Evolutionary conservation across 2,888 invertebrate genomes (phyloP), one percentile per base, ranked within the genome.

Genomic region (Cataglyphis rosenhaueri): DNA sequence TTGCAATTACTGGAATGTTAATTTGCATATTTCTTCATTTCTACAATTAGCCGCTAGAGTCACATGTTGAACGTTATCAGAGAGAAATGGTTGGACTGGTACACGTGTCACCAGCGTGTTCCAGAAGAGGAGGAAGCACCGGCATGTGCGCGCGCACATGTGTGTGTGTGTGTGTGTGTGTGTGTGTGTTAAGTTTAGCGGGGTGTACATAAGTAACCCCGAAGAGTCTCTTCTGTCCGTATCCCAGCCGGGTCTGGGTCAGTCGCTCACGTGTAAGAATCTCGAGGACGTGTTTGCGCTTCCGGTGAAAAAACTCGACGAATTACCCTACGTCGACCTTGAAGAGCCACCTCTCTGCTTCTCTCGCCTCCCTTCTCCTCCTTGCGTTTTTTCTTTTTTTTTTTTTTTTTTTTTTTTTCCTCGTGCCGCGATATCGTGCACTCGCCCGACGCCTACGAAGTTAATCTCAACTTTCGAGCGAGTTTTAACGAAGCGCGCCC

Each of bases 211-310:
- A 79, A 59, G 59, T 70, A 70, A 79, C 35, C 70, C 44, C 70
- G 12, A 59, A 59, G 59, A 68, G 59, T 44, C 59, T 25, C 25
- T 79, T 9, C 25, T 44, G 12, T 38, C 12, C 15, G 52, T n/a
- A 76, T 57, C 29, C 52, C 18, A 66, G 25, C 59, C 25, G n/a
- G 41, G 78, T 78, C 78, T 78, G 68, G 68, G 78, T 79, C 78
- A 70, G 70, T 68, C 78, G 59, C 44, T 76, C 35, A 44, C 44
- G 41, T 55, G 76, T 64, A 29, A 21, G 59, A 41, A 35, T 52
- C 38, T n/a, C 25, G 70, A 25, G 74, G 35, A 61, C 35, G 44
- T 68, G 59, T 73, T 61, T 29, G 5, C 76, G 57, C 62, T 70
- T 81, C 48, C 73, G 75, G 55, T 44, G 55, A 41, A 32, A 32